These are phyloP conservation scores for Leistus spinibarbis DNA, from an alignment of 2,888 invertebrate species.

Conservation along the genomic window DNA sequence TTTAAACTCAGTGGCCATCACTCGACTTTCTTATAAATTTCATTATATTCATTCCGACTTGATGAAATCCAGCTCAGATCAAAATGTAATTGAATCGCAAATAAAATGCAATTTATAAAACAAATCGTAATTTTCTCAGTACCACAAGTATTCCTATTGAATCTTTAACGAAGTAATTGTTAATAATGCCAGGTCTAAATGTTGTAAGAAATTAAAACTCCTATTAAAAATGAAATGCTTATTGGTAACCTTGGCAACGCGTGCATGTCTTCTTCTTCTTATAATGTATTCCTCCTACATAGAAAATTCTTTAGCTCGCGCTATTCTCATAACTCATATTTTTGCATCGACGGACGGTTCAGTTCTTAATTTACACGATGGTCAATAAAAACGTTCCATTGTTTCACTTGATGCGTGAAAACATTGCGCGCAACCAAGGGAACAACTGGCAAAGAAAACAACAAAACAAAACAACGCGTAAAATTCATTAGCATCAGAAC, in stretches of 20 bases:
- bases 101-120: too few relatives aligned
- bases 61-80: too few relatives aligned
- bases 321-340: constrained; percentile 12
- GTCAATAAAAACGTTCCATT: background rate
- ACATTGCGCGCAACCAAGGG: background rate
- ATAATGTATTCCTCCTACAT: constrained; percentile 15
- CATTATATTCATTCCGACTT: too few relatives aligned
- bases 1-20: too few relatives aligned
- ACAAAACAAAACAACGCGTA: background rate
- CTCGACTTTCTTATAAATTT: too few relatives aligned
- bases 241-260: background rate
- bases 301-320: background rate
- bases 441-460: background rate
- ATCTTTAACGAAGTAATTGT: too few relatives aligned
- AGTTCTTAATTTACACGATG: constrained; percentile 1
- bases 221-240: background rate
- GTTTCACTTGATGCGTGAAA: constrained; percentile 14
- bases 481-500: too few relatives aligned
- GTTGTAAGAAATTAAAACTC: too few relatives aligned
- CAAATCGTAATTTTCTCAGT: too few relatives aligned
- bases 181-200: too few relatives aligned
- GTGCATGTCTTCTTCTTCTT: background rate
- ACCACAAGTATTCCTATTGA: too few relatives aligned
- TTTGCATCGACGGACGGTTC: background rate
- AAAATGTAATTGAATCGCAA: too few relatives aligned